These are phyloP conservation scores for Calameuta filiformis DNA, from an alignment of 2,888 invertebrate species.

Conservation along the genomic window DNA sequence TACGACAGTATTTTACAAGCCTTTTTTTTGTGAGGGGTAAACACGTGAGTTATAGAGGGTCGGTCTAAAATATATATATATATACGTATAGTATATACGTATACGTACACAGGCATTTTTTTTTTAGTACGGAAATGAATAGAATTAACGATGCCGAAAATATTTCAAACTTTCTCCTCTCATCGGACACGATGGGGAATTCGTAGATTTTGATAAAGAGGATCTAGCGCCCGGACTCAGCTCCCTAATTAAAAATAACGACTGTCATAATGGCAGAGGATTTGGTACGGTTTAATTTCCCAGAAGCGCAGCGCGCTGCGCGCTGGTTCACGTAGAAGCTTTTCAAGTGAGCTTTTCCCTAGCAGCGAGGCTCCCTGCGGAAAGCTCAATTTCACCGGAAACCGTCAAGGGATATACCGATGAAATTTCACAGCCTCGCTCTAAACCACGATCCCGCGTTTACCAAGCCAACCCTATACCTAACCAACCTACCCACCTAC, in stretches of 20 bases:
- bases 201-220: background rate
- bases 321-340: background rate
- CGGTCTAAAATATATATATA: background rate
- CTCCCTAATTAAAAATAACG: slow-evolving; percentile 23
- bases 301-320: slow-evolving; percentile 1
- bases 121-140: background rate
- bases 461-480: background rate
- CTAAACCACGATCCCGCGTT: background rate
- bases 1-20: background rate
- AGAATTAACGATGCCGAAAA: background rate
- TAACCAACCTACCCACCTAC: too few relatives aligned
- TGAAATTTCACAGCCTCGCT: slow-evolving; percentile 25
- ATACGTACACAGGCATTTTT: background rate
- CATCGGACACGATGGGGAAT: background rate
- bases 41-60: background rate
- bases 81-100: too few relatives aligned
- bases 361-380: background rate
- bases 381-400: slow-evolving; percentile 27
- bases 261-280: slow-evolving; percentile 3
- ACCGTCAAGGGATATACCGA: slow-evolving; percentile 17
- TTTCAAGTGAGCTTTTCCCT: background rate
- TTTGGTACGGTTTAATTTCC: background rate
- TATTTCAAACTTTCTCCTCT: background rate
- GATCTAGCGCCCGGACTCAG: background rate
- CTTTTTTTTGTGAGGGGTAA: background rate